phyloP scores from a whole-genome alignment of 2,113 vertebrate species.

The Paedocypris sp. region DNA sequence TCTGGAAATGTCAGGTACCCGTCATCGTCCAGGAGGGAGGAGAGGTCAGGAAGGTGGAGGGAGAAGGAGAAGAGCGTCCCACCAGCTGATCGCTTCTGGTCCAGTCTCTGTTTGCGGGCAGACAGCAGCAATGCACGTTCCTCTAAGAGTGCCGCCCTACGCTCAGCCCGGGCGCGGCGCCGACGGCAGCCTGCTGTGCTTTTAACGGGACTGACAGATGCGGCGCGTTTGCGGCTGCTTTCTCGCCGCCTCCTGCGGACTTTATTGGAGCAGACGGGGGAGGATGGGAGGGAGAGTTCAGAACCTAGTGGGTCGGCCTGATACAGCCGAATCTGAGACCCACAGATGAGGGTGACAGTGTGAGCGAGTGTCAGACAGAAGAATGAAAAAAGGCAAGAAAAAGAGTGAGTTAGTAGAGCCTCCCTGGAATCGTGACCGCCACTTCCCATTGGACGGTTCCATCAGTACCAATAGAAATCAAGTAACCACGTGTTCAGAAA shows the following conservation, averaged over 20 bases:
- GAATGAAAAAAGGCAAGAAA: too few species aligned
- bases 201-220: conserved; percentile 53
- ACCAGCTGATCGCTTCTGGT: conserved; percentile 50
- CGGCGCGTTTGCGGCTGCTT: conserved; percentile 51
- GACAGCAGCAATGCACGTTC: conserved; percentile 68
- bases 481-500: too few species aligned
- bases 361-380: too few species aligned
- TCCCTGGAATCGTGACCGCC: too few species aligned
- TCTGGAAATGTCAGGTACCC: conserved; percentile 92
- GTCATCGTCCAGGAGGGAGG: conserved; percentile 84
- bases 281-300: conserved; percentile 62
- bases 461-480: too few species aligned
- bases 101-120: conserved; percentile 67
- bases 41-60: conserved; percentile 89
- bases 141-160: conserved; percentile 61
- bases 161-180: conserved; percentile 57
- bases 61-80: conserved; percentile 94
- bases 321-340: conserved; percentile 61
- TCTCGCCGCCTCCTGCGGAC: conserved; percentile 81
- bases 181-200: conserved; percentile 45
- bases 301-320: conserved; percentile 61
- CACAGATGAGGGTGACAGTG: conserved; percentile 41
- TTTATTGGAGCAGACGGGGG: conserved; percentile 64
- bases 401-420: too few species aligned
- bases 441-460: too few species aligned